Evolutionary conservation across 1,140 invertebrate genomes (phyloP).

Genomic region (Macrosteles quadrilineatus): DNA sequence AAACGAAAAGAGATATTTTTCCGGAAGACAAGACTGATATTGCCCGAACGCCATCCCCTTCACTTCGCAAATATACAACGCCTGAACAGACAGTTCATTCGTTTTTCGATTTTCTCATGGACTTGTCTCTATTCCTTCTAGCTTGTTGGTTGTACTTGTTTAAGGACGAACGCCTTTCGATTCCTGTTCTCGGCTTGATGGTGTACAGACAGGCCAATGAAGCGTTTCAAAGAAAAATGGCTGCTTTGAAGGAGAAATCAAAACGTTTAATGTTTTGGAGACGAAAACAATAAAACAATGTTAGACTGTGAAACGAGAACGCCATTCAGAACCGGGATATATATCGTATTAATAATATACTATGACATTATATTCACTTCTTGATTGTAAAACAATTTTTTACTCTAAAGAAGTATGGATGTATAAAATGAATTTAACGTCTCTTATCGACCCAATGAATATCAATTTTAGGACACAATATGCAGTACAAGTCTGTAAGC

Average conservation of each 20-base stretch:
- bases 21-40: background rate
- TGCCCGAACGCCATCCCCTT: background rate
- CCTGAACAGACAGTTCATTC: constrained; percentile 34
- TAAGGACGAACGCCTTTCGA: constrained; percentile 70
- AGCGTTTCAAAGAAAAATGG: constrained; percentile 53
- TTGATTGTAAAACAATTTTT: too few species aligned
- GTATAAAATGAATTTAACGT: too few species aligned
- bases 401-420: too few species aligned
- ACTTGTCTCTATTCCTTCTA: constrained; percentile 51
- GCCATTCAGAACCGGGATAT: background rate
- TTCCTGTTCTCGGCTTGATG: constrained; percentile 72
- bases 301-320: background rate
- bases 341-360: too few species aligned
- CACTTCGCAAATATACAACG: background rate
- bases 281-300: background rate
- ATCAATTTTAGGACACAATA: too few species aligned
- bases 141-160: constrained; percentile 78
- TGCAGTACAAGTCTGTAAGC: too few species aligned
- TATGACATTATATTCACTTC: too few species aligned
- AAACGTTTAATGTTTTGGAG: constrained; percentile 6
- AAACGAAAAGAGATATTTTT: too few species aligned
- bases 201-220: constrained; percentile 73
- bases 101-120: constrained; percentile 38
- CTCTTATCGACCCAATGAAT: too few species aligned
- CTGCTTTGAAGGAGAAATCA: constrained; percentile 11